Evolutionary conservation across 2,888 invertebrate species (phyloP).

Genomic region (Machimus rusticus): DNA sequence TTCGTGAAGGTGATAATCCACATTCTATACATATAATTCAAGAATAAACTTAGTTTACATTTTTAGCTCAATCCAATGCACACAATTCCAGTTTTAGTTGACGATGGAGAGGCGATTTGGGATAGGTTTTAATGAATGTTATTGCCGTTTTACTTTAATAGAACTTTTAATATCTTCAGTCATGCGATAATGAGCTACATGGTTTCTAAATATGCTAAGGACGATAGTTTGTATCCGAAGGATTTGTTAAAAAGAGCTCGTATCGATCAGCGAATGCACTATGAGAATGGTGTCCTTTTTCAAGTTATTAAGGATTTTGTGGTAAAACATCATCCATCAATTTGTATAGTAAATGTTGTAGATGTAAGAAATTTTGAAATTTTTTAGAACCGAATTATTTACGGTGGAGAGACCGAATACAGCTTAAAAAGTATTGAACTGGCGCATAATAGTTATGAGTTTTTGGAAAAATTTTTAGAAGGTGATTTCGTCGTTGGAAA

Average conservation of each 20-base stretch:
- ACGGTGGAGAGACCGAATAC: slow-evolving; percentile 54
- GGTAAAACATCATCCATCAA: slow-evolving; percentile 56
- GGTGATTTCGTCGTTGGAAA: slow-evolving; percentile 55
- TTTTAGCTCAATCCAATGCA: slow-evolving; percentile 66
- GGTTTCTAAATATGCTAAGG: slow-evolving; percentile 65
- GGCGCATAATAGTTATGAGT: slow-evolving; percentile 55
- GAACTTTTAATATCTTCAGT: slow-evolving; percentile 54
- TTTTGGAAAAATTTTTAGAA: slow-evolving; percentile 59
- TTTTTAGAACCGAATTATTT: slow-evolving; percentile 56
- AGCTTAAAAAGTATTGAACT: slow-evolving; percentile 54
- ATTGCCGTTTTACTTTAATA: neutral
- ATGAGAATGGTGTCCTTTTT: slow-evolving; percentile 66
- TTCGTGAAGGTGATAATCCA: slow-evolving; percentile 59
- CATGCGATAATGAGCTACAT: slow-evolving; percentile 67
- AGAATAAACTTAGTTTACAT: neutral
- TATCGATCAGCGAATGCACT: slow-evolving; percentile 66
- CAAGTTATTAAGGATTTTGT: slow-evolving; percentile 62
- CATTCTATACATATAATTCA: neutral
- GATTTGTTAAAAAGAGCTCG: slow-evolving; percentile 64
- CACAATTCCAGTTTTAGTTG: slow-evolving; percentile 60
- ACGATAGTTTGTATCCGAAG: slow-evolving; percentile 67
- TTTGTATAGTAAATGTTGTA: neutral
- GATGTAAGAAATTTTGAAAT: slow-evolving; percentile 34
- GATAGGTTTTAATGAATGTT: slow-evolving; percentile 49
- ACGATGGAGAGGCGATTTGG: slow-evolving; percentile 56